Evolutionary conservation across 2,888 invertebrate genomes (phyloP), one percentile per base, ranked within the genome.

Genomic region (Hartigia nigra): DNA sequence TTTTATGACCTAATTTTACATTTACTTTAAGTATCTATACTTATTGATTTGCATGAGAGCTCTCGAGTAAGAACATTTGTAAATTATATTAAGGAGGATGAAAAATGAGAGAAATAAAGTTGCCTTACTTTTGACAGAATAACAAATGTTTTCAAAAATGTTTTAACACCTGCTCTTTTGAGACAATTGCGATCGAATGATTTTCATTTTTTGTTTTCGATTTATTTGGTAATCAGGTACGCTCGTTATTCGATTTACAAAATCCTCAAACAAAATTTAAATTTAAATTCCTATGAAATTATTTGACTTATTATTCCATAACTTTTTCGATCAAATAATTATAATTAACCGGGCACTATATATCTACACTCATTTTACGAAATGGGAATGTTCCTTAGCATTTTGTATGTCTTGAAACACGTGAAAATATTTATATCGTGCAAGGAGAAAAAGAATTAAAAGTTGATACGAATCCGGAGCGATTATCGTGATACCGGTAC

Each of bases 71-170:
- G 86, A 84, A 83, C 86, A 86, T 87, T 89, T 91, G 90, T 91
- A 90, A 90, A 91, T 91, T 90, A 90, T 87, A 87, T 84, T 89
- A 89, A 89, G 89, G 88, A 78, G 35, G 76, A 81, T 80, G 80
- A 85, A 84, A 81, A 82, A 70, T 82, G 84, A 83, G 87, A 85
- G 83, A 87, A 90, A 89, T 87, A 88, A 88, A 89, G 72, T 72
- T 72, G 31, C 72, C 72, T 72, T 72, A 72, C 72, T 72, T 72
- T 72, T 72, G 32, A 34, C 72, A 72, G 72, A 72, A 72, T 74
- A 31, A 55, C 72, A n/a, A 31, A n/a, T 23, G 55, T 14, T 12
- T 69, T 23, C 11, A 69, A 34, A 35, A 32, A 69, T 31, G n/a
- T 72, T 32, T 14, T 35, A 23, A 72, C 9, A 37, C 36, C 36